Evolutionary conservation across 2,113 vertebrate species (phyloP).

Genomic region (Jaculus jaculus): DNA sequence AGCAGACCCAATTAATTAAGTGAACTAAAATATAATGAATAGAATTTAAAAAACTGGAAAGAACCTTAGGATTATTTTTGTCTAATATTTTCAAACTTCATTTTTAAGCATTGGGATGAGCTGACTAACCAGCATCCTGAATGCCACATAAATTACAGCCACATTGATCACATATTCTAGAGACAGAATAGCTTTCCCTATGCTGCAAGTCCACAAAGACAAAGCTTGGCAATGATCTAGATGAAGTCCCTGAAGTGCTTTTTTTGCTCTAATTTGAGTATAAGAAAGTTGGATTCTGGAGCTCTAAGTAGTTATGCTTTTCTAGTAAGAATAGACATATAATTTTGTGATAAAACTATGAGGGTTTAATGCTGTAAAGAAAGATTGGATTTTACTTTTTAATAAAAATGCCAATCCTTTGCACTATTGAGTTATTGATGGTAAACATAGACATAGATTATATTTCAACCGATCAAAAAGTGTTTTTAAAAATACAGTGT

Average conservation of each 20-base stretch:
- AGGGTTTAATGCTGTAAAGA: background rate
- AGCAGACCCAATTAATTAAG: slow-evolving; percentile 10
- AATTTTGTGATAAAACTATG: background rate
- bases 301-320: background rate
- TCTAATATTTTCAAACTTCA: slow-evolving; percentile 34
- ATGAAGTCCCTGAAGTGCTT: background rate
- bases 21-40: background rate
- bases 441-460: background rate
- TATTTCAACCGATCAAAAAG: background rate
- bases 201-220: background rate
- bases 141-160: background rate
- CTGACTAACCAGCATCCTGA: background rate
- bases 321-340: background rate
- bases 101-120: background rate
- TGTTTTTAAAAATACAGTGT: background rate
- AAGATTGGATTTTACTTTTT: slow-evolving; percentile 22
- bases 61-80: background rate
- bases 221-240: background rate
- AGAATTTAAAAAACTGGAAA: slow-evolving; percentile 6
- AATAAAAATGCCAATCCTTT: background rate
- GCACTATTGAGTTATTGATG: background rate
- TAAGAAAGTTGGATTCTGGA: background rate
- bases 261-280: background rate
- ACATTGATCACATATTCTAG: background rate
- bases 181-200: background rate